A percentile compares a stretch with the other conserved stretches of the same genome.
phyloP scores from a whole-genome alignment of 2,888 invertebrate species.

The Drosophila algonquin region DNA sequence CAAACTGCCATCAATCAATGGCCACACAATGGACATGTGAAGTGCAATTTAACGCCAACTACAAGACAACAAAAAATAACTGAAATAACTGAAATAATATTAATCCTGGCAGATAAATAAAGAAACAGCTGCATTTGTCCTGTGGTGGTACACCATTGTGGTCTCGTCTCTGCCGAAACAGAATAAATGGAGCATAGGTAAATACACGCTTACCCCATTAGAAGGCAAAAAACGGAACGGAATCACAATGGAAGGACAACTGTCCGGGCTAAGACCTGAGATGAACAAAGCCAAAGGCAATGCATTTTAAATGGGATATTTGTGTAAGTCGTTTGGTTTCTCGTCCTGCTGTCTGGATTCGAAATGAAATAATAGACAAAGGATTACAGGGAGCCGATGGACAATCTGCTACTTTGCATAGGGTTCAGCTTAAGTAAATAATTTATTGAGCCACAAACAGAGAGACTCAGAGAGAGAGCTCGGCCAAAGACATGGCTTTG shows the following conservation, averaged over 20 bases:
- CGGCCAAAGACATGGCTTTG: constrained; percentile 26
- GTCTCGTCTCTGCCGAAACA: constrained; percentile 28
- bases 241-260: constrained; percentile 49
- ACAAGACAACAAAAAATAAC: constrained; percentile 34
- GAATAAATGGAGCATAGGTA: constrained; percentile 40
- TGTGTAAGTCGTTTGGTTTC: constrained; percentile 65
- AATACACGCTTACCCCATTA: constrained; percentile 37
- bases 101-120: constrained; percentile 52
- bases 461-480: constrained; percentile 2
- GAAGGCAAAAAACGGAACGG: constrained; percentile 26
- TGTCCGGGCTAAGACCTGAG: constrained; percentile 42
- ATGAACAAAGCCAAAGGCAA: constrained; percentile 22
- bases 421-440: constrained; percentile 74
- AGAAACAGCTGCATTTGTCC: constrained; percentile 42
- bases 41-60: constrained; percentile 71
- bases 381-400: constrained; percentile 62
- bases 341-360: constrained; percentile 9
- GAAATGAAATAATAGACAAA: constrained; percentile 76
- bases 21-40: constrained; percentile 57
- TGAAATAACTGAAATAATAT: constrained; percentile 26
- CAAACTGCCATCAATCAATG: constrained; percentile 72
- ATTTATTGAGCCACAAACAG: constrained; percentile 66
- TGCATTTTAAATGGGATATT: constrained; percentile 77
- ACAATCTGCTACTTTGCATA: constrained; percentile 71
- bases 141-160: constrained; percentile 27